Conservation (phyloP, 2,888 invertebrate species). For the Magallana nippona region DNA sequence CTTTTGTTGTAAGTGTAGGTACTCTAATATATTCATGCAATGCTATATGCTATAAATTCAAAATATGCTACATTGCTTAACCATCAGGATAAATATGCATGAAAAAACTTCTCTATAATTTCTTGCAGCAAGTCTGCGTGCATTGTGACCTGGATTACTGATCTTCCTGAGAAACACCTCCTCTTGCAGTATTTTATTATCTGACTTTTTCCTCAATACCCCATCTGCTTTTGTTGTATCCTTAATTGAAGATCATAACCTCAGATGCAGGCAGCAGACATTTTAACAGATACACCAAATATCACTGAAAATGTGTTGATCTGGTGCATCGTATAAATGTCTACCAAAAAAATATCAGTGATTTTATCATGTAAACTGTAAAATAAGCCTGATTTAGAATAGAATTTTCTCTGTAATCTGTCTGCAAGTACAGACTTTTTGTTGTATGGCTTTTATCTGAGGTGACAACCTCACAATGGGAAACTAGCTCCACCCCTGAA, state of each 20-base stretch:
- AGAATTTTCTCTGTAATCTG: neutral
- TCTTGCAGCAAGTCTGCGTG: too few species aligned
- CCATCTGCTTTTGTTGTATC: neutral
- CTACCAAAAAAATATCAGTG: neutral
- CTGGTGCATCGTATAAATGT: neutral
- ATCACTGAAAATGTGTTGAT: neutral
- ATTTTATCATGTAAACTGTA: neutral
- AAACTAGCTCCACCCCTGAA: neutral
- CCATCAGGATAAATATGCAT: too few species aligned
- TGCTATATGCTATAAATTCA: too few species aligned
- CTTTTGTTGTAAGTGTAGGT: too few species aligned
- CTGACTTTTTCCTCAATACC: neutral
- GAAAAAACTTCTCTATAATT: too few species aligned
- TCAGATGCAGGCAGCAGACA: neutral
- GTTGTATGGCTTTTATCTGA: conserved; percentile 3
- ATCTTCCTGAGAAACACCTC: too few species aligned
- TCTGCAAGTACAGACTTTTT: neutral
- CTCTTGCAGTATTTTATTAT: neutral
- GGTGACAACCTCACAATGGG: conserved; percentile 11
- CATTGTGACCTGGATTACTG: too few species aligned
- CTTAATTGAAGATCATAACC: neutral
- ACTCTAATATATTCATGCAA: too few species aligned
- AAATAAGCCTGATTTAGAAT: conserved; percentile 2
- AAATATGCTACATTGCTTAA: too few species aligned
- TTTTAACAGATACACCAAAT: neutral